Base-by-base conservation (phyloP, 2,113 vertebrate genomes). In the Leiothrix lutea region DNA sequence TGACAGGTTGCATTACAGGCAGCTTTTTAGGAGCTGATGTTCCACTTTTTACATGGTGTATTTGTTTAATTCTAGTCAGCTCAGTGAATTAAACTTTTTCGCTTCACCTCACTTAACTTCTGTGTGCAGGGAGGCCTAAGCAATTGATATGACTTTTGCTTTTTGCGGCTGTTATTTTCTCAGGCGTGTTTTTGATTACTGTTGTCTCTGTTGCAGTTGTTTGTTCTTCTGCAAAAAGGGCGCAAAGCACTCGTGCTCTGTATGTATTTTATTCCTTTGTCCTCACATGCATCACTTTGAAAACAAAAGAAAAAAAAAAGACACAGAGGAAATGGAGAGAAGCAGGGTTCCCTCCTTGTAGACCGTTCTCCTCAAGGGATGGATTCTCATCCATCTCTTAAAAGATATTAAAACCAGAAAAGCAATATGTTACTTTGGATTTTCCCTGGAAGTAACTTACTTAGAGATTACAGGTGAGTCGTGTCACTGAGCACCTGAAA, bases 81-180 rank as follows among this genome's bases (percentile, higher is more conserved):
- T 91, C 62, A 58, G 81, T 70, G 90, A 86, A 80, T 93, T 92
- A 71, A 94, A 90, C 81, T 67, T 77, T 73, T 70, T 80, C 26
- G 25, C 85, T 96, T 96, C 94, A 95, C 90, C 92, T 95, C 92
- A 80, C 85, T 82, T 90, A 73, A 78, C 85, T 95, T 88, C 75
- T 74, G 64, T 92, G 93, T 88, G 82, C 92, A 90, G 60, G 74
- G 79, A 80, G 79, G 93, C 90, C 75, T 58, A 80, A 95, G 92
- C 74, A 92, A 93, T 90, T 88, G 81, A 64, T 80, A 62, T 16
- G 79, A 88, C 88, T 95, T 93, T 14, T 74, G 72, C 40, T 78
- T 90, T 93, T 64, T 80, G 79, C 0, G 3, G 67, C 88, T 92
- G 75, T 80, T 94, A 70, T 90, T 95, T 94, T 93, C 88, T 85